Evolutionary conservation across 2,113 vertebrate species (phyloP).

Genomic region (Cynopterus brachyotis): DNA sequence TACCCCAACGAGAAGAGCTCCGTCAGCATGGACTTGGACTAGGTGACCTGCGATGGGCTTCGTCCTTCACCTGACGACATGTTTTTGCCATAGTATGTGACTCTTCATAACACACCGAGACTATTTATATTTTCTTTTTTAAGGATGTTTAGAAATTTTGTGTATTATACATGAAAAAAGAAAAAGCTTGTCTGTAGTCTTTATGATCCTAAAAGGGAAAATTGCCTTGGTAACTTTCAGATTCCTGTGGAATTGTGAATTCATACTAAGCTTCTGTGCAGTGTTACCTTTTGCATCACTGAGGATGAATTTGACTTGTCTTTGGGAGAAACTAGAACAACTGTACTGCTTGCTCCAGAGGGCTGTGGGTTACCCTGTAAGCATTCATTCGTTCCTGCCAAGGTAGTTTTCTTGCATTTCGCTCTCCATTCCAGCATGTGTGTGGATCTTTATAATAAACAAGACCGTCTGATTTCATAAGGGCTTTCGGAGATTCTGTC

Average conservation of each 20-base stretch:
- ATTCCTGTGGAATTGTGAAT: constrained; percentile 92
- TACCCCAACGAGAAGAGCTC: constrained; percentile 81
- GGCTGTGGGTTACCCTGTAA: constrained; percentile 39
- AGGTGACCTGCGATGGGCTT: constrained; percentile 44
- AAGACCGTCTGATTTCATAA: constrained; percentile 65
- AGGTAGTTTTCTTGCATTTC: constrained; percentile 85
- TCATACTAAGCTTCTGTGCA: constrained; percentile 86
- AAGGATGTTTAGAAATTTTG: constrained; percentile 82
- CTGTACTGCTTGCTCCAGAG: constrained; percentile 80
- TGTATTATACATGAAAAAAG: constrained; percentile 80
- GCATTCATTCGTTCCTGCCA: constrained; percentile 69
- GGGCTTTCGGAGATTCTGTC: constrained; percentile 74
- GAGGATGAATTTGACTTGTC: constrained; percentile 79
- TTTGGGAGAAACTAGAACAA: constrained; percentile 60
- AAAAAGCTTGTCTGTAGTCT: constrained; percentile 80
- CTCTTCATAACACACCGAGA: constrained; percentile 74
- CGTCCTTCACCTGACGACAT: constrained; percentile 77
- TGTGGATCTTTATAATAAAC: constrained; percentile 70
- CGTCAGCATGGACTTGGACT: constrained; percentile 87
- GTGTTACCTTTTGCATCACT: constrained; percentile 81
- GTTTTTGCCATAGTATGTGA: constrained; percentile 80
- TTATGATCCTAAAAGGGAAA: constrained; percentile 86
- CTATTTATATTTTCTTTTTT: constrained; percentile 87
- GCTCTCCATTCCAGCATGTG: constrained; percentile 80
- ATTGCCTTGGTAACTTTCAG: constrained; percentile 88